Percentiles rank a stretch among this genome's conserved stretches.
Conservation (phyloP, 2,113 vertebrate species). For the Myiagra hebetior region DNA sequence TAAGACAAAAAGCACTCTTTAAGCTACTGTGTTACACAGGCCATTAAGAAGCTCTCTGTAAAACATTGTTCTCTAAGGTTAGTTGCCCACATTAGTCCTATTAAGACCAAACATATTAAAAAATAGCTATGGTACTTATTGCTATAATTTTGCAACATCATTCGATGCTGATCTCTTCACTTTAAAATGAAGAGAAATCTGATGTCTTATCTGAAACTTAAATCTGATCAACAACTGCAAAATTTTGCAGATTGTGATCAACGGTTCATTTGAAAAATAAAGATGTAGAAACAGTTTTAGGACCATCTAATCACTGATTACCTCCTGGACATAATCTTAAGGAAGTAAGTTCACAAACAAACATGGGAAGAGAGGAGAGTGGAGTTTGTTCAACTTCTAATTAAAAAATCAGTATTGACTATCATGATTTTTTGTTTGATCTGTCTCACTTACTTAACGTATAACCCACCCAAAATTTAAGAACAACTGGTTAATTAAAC, state of each 20-base stretch:
- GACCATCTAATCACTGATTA: background rate
- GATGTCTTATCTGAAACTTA: background rate
- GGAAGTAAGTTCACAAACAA: background rate
- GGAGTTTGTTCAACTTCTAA: conserved; percentile 53
- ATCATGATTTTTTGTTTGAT: background rate
- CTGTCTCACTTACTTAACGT: background rate
- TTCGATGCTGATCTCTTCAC: background rate
- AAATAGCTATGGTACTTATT: conserved; percentile 6
- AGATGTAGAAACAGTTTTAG: background rate
- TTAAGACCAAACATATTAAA: background rate
- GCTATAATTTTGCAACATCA: background rate
- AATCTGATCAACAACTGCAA: background rate
- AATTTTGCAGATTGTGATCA: background rate
- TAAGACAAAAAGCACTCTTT: background rate
- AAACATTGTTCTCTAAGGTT: conserved; percentile 50
- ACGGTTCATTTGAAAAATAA: background rate
- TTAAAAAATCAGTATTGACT: background rate
- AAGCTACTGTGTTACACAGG: background rate
- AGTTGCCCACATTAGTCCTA: conserved; percentile 55
- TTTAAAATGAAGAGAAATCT: conserved; percentile 1
- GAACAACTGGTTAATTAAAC: conserved; percentile 23
- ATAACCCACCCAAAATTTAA: background rate
- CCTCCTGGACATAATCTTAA: background rate
- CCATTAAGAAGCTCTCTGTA: conserved; percentile 46
- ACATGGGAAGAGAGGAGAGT: conserved; percentile 36